Evolutionary conservation across 2,797 vertebrate species (phyloP).

Genomic region (Cynodonichthys magdalenae): DNA sequence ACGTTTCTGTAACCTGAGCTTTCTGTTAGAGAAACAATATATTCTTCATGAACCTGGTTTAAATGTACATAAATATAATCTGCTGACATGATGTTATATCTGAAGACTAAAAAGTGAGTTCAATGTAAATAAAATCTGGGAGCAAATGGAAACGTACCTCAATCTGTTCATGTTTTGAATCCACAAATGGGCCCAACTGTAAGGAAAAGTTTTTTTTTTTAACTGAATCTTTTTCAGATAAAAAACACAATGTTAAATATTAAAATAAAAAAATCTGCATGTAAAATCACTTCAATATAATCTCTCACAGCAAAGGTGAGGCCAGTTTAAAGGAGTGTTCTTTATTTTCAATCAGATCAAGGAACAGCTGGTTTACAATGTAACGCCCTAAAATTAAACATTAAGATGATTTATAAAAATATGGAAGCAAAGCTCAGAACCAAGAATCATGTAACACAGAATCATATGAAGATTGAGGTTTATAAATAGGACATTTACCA

Average conservation of each 20-base stretch:
- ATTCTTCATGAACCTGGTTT: no score
- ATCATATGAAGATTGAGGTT: background rate
- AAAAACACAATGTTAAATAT: no score
- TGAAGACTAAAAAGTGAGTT: background rate
- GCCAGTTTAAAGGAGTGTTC: no score
- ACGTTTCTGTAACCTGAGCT: slow-evolving; percentile 85
- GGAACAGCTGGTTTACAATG: no score
- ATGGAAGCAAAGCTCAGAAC: slow-evolving; percentile 3
- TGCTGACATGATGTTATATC: no score
- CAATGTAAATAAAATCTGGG: no score
- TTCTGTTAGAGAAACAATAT: slow-evolving; percentile 64
- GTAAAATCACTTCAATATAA: no score
- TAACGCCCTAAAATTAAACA: background rate
- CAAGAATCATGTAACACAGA: background rate
- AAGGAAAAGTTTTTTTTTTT: background rate
- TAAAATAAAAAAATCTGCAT: no score
- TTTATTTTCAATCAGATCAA: no score
- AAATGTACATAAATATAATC: no score
- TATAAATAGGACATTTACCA: slow-evolving; percentile 74
- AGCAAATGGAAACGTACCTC: slow-evolving; percentile 79
- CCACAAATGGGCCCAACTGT: slow-evolving; percentile 92
- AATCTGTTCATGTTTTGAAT: slow-evolving; percentile 93
- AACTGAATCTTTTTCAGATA: no score
- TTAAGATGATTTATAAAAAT: background rate
- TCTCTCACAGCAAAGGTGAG: no score